Base-by-base conservation (phyloP, 1,140 invertebrate species). In the Psix sp. region DNA sequence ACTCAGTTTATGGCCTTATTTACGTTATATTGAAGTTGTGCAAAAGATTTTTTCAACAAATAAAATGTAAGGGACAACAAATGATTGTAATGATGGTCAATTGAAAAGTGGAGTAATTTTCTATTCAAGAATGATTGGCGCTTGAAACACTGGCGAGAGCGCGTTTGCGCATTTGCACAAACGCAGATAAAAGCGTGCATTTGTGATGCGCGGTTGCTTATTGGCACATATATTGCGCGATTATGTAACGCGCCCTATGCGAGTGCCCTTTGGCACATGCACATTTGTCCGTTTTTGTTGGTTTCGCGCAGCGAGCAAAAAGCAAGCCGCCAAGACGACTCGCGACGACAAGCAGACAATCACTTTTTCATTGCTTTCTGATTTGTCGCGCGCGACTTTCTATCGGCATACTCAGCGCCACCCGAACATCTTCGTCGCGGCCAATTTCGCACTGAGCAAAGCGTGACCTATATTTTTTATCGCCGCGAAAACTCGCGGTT, bases 231-330 rank as follows among this genome's bases (percentile, higher is more conserved):
- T 42, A 80, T 76, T 42, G 38, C 68, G 66, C 17, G 67, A 56
- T 81, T 82, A 82, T 78, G 72, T 82, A 82, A 82, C 74, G 39
- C 48, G 73, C 71, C 66, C 74, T 77, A 49, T 54, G 57, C 63
- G 46, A 77, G 68, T 77, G 70, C 65, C 62, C 66, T 74, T 77
- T 31, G 1, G 31, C 31, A 17, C 36, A 46, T 54, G 17, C 33
- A 5, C 16, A 20, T 21, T 13, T 20, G 39, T 17, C 16, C 16
- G 20, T 59, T 43, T n/a, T n/a, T n/a, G n/a, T n/a, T n/a, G n/a
- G n/a, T n/a, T n/a, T n/a, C n/a, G n/a, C n/a, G n/a, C n/a, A n/a
- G n/a, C n/a, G n/a, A n/a, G n/a, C n/a, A n/a, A n/a, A n/a, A 24
- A 7, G 7, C 7, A 24, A 4, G 21, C 21, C 21, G 21, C 7